These are phyloP conservation scores for Eremobia ochroleuca DNA, from an alignment of 2,888 invertebrate species.

Conservation along the genomic window DNA sequence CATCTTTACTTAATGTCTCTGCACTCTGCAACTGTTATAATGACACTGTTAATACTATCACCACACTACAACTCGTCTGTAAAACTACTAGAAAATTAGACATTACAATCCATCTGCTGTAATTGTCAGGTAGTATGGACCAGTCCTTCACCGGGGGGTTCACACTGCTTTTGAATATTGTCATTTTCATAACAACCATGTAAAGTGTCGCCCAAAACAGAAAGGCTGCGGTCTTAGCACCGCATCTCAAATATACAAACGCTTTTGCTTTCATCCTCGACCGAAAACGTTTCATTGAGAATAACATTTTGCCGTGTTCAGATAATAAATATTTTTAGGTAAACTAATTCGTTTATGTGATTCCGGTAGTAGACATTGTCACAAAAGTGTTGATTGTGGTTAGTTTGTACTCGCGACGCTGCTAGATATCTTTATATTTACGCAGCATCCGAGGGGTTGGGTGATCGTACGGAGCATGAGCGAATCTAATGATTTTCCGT, in stretches of 20 bases:
- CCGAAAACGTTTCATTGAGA: slow-evolving; percentile 81
- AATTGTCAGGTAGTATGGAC: slow-evolving; percentile 86
- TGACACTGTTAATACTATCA: slow-evolving; percentile 30
- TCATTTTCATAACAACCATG: slow-evolving; percentile 88
- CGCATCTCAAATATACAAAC: slow-evolving; percentile 84
- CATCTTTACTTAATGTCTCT: slow-evolving; percentile 79
- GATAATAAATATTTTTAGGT: slow-evolving; percentile 45
- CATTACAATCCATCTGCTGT: slow-evolving; percentile 88
- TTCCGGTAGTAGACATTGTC: slow-evolving; percentile 68
- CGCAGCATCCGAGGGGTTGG: slow-evolving; percentile 82
- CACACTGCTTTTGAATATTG: slow-evolving; percentile 86
- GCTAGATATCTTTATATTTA: slow-evolving; percentile 48
- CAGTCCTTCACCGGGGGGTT: slow-evolving; percentile 82
- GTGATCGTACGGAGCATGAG: slow-evolving; percentile 86
- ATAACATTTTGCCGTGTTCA: slow-evolving; percentile 80
- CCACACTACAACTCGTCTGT: slow-evolving; percentile 11
- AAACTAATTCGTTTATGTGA: slow-evolving; percentile 46
- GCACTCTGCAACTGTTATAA: slow-evolving; percentile 83
- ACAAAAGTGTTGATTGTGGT: slow-evolving; percentile 45
- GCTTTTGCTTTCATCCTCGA: slow-evolving; percentile 81
- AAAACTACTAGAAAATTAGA: slow-evolving; percentile 22
- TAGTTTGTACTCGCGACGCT: slow-evolving; percentile 26
- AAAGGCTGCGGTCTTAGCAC: slow-evolving; percentile 87
- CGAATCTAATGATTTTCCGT: slow-evolving; percentile 88
- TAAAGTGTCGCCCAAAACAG: slow-evolving; percentile 88